Base-by-base conservation (phyloP, 2,888 invertebrate genomes). In the Eupithecia inturbata region DNA sequence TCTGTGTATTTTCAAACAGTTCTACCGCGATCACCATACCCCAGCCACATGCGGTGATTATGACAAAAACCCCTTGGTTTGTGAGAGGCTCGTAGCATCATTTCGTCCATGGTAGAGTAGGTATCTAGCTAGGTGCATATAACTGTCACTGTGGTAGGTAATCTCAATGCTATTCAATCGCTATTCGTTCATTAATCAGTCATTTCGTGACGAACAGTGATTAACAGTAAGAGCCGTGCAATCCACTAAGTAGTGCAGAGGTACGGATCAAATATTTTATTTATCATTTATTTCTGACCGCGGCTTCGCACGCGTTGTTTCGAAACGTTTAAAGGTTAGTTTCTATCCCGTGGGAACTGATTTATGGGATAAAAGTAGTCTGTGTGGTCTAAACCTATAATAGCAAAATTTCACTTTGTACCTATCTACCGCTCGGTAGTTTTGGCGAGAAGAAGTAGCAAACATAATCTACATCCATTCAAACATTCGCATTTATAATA, bases 201-300 rank as follows among this genome's bases (percentile, higher is more conserved):
- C 77, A 81, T 84, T 84, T 82, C 90, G 89, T 91, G 90, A 85
- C 87, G 75, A 63, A 73, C 76, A 71, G 79, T 85, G 86, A 88
- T 89, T 89, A 89, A 80, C 82, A 82, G 77, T 79, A 72, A 79
- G 76, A 77, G 77, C 78, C 75, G 77, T 76, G 79, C 80, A 81
- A 83, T 82, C 77, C 63, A 36, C 33, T 64, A 33, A 36, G 33
- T 45, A 45, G 6, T n/a, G 14, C 57, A 12, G 12, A 36, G 36
- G 36, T 36, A 57, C 57, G 14, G 26, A 57, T 57, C 57, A 57
- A 57, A 57, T 26, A 26, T 57, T 26, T 57, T 26, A 26, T 57
- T 26, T 57, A 26, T 57, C 22, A 57, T 10, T 26, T 12, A 14
- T 1, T n/a, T 53, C 22, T 22, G 57, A 22, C 53, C 14, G 10